Evolutionary conservation across 2,113 vertebrate species (phyloP).

Genomic region (Varanus komodoensis): DNA sequence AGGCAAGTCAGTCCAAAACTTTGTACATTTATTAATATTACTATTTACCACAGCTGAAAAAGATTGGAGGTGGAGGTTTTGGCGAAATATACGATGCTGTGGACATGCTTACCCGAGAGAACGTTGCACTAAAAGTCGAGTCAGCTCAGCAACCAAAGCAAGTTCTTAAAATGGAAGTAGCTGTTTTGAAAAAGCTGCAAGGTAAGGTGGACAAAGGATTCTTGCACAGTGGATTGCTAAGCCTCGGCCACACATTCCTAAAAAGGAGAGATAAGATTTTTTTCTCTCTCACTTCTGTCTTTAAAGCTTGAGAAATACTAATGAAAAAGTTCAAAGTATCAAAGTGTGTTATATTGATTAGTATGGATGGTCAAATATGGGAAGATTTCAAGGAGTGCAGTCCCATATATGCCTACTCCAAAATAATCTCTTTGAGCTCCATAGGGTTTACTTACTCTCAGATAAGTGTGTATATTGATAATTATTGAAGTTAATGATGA

Average conservation of each 20-base stretch:
- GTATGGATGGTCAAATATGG: neutral
- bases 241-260: neutral
- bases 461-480: neutral
- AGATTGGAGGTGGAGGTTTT: constrained; percentile 98
- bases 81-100: constrained; percentile 99
- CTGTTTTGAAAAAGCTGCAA: constrained; percentile 98
- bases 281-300: neutral
- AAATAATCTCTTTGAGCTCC: neutral
- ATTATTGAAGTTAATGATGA: neutral
- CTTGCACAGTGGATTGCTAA: neutral
- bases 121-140: constrained; percentile 97
- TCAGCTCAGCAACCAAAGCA: constrained; percentile 99
- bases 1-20: neutral
- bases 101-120: constrained; percentile 92
- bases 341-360: neutral
- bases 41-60: constrained; percentile 84
- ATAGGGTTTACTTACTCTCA: neutral
- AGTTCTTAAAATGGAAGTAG: constrained; percentile 99
- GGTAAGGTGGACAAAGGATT: constrained; percentile 79
- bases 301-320: neutral
- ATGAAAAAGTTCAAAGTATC: neutral
- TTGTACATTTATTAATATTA: neutral
- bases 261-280: neutral
- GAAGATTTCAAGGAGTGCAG: neutral
- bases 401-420: neutral